phyloP scores from a whole-genome alignment of 2,888 invertebrate species.

The Tachina lurida region DNA sequence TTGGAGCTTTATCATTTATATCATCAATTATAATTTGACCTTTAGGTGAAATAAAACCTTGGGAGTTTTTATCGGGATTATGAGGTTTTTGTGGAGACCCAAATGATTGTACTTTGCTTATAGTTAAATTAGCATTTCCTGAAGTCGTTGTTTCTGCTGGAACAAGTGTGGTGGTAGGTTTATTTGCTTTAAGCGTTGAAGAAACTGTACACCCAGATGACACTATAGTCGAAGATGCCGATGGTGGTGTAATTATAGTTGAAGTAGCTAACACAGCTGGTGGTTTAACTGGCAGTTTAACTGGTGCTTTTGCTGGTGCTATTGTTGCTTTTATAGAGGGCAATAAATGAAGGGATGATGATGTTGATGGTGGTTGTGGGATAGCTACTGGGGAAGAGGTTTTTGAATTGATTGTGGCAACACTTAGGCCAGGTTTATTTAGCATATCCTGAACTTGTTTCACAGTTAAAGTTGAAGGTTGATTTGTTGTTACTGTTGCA shows the following conservation, averaged over 20 bases:
- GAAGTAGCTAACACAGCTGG: neutral
- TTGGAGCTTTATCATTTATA: neutral
- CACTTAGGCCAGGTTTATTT: conserved; percentile 27
- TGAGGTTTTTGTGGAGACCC: conserved; percentile 41
- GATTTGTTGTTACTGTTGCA: conserved; percentile 11
- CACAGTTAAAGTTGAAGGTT: conserved; percentile 31
- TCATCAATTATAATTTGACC: conserved; percentile 18
- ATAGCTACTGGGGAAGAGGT: neutral
- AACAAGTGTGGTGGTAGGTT: neutral
- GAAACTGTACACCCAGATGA: conserved; percentile 5
- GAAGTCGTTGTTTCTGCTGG: neutral
- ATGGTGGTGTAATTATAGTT: conserved; percentile 1
- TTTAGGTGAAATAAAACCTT: conserved; percentile 4
- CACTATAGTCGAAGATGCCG: neutral
- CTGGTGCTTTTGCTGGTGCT: conserved; percentile 24
- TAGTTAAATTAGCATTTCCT: conserved; percentile 42
- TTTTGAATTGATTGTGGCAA: neutral
- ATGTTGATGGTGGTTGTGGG: neutral
- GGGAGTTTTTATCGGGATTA: conserved; percentile 23
- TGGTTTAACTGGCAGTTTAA: conserved; percentile 8
- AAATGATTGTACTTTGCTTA: conserved; percentile 68
- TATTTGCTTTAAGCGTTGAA: neutral
- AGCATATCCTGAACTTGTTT: conserved; percentile 52
- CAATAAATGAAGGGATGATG: conserved; percentile 10
- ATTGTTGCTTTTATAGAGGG: conserved; percentile 51